Evolutionary conservation across 2,888 invertebrate genomes (phyloP).

Genomic region (Caenorhabditis sp.): DNA sequence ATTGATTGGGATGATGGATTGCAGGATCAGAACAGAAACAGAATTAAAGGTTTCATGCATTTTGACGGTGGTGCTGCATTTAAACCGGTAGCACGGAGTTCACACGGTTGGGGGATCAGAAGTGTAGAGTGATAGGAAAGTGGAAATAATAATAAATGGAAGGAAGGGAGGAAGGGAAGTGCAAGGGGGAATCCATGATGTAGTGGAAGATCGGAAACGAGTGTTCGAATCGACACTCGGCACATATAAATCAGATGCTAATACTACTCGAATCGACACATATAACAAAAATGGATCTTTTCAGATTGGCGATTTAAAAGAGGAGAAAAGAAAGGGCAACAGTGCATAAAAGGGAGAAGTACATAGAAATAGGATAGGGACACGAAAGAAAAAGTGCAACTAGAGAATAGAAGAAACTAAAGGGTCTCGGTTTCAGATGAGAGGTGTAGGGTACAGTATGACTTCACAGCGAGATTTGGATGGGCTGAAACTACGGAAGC

Average conservation of each 20-base stretch:
- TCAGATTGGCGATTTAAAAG: constrained; percentile 43
- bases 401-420: constrained; percentile 9
- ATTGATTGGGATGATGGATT: constrained; percentile 11
- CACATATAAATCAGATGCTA: constrained; percentile 54
- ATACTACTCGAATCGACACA: constrained; percentile 69
- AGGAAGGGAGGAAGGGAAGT: background rate
- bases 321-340: constrained; percentile 36
- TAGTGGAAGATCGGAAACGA: constrained; percentile 41
- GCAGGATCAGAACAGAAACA: constrained; percentile 23
- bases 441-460: constrained; percentile 36
- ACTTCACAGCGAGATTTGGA: constrained; percentile 60
- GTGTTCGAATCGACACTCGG: constrained; percentile 54
- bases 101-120: constrained; percentile 52
- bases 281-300: constrained; percentile 44
- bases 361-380: constrained; percentile 51
- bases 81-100: constrained; percentile 64
- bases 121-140: constrained; percentile 4
- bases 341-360: constrained; percentile 50
- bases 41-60: constrained; percentile 6
- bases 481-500: constrained; percentile 27
- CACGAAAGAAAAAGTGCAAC: constrained; percentile 6
- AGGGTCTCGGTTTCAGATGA: background rate
- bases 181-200: constrained; percentile 52
- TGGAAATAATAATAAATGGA: constrained; percentile 9
- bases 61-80: constrained; percentile 37